A percentile compares a stretch with the other conserved stretches of the same genome.
These are phyloP conservation scores for Microtus montanus DNA, from an alignment of 2,113 vertebrate species.

Conservation along the genomic window DNA sequence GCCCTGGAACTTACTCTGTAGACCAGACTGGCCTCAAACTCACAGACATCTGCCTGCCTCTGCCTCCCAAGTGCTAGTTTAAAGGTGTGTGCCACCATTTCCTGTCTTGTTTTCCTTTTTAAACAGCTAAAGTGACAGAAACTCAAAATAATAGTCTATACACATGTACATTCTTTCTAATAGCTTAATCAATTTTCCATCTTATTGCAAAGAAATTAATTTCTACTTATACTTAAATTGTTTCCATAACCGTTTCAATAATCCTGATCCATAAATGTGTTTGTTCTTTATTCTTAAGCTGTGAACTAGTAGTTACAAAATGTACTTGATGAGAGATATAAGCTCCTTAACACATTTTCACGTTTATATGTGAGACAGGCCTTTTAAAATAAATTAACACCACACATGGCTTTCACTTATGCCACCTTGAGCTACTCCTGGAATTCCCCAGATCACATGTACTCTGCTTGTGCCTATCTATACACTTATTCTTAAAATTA, in stretches of 20 bases:
- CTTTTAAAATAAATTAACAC: neutral
- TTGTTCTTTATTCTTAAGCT: conserved; percentile 20
- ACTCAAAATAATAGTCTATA: neutral
- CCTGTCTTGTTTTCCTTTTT: neutral
- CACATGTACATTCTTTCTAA: neutral
- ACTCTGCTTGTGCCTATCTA: neutral
- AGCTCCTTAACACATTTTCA: conserved; percentile 8
- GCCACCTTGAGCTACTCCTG: neutral
- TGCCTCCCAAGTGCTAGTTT: neutral
- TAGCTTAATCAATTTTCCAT: neutral
- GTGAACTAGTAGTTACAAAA: neutral
- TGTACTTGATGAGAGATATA: neutral
- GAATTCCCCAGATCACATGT: neutral
- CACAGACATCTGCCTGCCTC: too few species aligned
- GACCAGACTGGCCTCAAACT: too few species aligned
- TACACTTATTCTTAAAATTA: neutral
- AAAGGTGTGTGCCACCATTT: neutral
- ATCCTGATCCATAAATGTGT: neutral
- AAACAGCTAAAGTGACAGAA: neutral
- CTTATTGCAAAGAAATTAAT: neutral
- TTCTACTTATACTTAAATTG: conserved; percentile 23
- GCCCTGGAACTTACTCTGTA: too few species aligned
- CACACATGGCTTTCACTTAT: neutral
- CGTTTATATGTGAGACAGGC: neutral
- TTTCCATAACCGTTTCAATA: neutral